Base-by-base conservation (phyloP, 1,140 invertebrate species). In the Cydia pomonella region DNA sequence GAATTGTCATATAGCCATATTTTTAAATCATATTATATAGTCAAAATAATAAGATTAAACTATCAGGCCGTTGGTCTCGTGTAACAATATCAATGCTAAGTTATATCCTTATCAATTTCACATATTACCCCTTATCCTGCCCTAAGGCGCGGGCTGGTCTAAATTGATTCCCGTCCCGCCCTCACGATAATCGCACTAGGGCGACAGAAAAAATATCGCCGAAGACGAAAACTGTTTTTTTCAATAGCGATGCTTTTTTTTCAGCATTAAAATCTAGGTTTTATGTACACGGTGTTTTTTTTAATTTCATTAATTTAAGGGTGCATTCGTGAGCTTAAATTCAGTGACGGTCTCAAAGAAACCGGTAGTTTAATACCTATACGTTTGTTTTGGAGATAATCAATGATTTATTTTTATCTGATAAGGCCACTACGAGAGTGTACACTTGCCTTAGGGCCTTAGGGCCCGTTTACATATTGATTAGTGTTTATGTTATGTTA, bases 71-170 rank as follows among this genome's bases (percentile, higher is more conserved):
- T 59, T 21, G 21, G 21, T 23, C 10, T 23, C 21, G 2, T 10
- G 53, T 27, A 69, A 69, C 64, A 69, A 69, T 41, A 69, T 69
- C 64, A 69, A 69, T 69, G 64, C n/a, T 69, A 29, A 38, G 64
- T 69, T 69, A 69, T 69, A 69, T 69, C 64, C 64, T 69, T 69
- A 69, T 69, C 64, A 69, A 38, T 69, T 69, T 69, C 64, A 69
- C 29, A 69, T 69, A 69, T 69, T 69, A 69, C 33, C 64, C 64
- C 33, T 69, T 38, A 38, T 38, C 64, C 16, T 33, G 29, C 27
- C 64, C 64, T 69, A 41, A 69, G 64, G 64, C 64, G 64, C 27
- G 64, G 63, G 64, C 64, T 69, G 64, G 64, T 33, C 64, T 38
- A 69, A 69, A 69, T 69, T 69, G 64, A 69, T 69, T 69, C 16